phyloP scores from a whole-genome alignment of 2,888 invertebrate genomes.

The Dastarcus helophoroides region DNA sequence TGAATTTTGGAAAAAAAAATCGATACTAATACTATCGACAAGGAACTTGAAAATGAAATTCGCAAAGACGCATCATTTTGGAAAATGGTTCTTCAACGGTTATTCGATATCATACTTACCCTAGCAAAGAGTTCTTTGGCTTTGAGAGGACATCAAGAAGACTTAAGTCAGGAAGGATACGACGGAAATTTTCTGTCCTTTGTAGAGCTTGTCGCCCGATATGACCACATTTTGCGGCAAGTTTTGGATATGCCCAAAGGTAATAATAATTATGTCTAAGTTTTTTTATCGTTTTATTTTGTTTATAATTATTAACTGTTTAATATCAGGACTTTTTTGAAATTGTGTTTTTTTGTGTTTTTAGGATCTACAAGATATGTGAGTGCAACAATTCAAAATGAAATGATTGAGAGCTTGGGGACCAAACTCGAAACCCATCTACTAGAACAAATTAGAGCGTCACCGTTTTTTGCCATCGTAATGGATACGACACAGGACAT shows the following conservation, averaged over 20 bases:
- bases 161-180: constrained; percentile 13
- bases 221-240: constrained; percentile 15
- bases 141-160: constrained; percentile 15
- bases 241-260: constrained; percentile 16
- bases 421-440: constrained; percentile 18
- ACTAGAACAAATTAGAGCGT: constrained; percentile 19
- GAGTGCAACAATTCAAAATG: too few species aligned
- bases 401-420: too few species aligned
- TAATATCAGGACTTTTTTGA: too few species aligned
- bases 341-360: too few species aligned
- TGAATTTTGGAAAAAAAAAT: constrained; percentile 13
- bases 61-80: constrained; percentile 12
- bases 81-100: constrained; percentile 12
- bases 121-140: constrained; percentile 14
- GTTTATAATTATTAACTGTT: too few species aligned
- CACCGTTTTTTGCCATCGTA: constrained; percentile 10
- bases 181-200: constrained; percentile 16
- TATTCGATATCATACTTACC: constrained; percentile 14
- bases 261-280: too few species aligned
- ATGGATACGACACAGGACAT: constrained; percentile 10
- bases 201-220: constrained; percentile 15
- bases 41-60: constrained; percentile 11
- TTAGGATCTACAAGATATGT: too few species aligned
- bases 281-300: too few species aligned
- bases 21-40: too few species aligned